A percentile compares a stretch with the other conserved stretches of the same genome.
These are phyloP conservation scores for Harpagus bidentatus DNA, from an alignment of 2,113 vertebrate species.

Conservation along the genomic window DNA sequence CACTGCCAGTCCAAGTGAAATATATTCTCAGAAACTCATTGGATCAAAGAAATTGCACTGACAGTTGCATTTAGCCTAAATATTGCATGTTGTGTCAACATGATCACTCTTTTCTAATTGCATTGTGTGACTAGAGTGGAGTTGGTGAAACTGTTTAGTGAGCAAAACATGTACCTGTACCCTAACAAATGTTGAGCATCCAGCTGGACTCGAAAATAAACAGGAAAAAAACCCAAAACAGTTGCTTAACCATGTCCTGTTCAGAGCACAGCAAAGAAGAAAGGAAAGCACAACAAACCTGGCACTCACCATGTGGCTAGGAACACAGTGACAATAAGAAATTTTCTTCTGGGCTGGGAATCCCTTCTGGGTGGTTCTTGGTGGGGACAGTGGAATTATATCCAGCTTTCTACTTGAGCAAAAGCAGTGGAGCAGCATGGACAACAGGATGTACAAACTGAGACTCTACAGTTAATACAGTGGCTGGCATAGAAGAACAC, in stretches of 20 bases:
- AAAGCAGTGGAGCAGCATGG: neutral
- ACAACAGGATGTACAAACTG: neutral
- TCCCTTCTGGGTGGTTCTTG: neutral
- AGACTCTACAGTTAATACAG: neutral
- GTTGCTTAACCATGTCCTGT: neutral
- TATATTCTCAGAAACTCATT: neutral
- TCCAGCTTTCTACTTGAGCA: neutral
- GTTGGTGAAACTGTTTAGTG: neutral
- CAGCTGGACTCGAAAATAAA: neutral
- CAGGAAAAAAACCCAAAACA: accelerated
- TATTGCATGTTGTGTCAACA: neutral
- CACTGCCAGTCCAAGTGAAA: neutral
- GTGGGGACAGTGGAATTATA: neutral
- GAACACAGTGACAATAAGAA: neutral
- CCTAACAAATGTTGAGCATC: neutral
- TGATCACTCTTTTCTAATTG: neutral
- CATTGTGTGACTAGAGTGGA: neutral
- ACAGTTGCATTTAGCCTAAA: neutral
- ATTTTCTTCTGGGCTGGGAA: neutral
- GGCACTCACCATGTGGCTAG: neutral
- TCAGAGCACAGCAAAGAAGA: neutral
- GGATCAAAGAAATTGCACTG: neutral
- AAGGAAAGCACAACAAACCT: neutral
- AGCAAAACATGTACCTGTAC: neutral
- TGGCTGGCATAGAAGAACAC: neutral